These are phyloP conservation scores for Galaxias olidus DNA, from an alignment of 2,797 vertebrate species.

Conservation along the genomic window DNA sequence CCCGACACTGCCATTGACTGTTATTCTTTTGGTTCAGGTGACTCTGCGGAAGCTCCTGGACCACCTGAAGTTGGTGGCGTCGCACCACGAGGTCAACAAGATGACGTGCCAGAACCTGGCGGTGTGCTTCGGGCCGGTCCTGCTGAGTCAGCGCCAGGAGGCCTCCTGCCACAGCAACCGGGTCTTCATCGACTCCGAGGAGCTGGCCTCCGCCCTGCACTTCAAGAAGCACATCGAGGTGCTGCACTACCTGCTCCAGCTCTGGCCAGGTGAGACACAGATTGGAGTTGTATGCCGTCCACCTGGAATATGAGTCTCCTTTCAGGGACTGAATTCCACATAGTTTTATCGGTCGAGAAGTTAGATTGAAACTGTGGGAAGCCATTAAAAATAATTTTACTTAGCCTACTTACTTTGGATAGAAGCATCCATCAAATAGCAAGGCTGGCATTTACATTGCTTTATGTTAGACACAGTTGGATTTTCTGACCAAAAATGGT, in stretches of 20 bases:
- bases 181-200: slow-evolving; percentile 94
- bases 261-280: slow-evolving; percentile 85
- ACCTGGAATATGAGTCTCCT: too few species aligned
- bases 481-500: too few species aligned
- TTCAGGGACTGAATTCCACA: too few species aligned
- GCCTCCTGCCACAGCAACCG: slow-evolving; percentile 89
- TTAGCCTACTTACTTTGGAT: too few species aligned
- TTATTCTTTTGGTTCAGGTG: slow-evolving; percentile 68
- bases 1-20: neutral
- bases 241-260: slow-evolving; percentile 94
- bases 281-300: too few species aligned
- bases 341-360: too few species aligned
- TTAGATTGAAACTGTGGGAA: too few species aligned
- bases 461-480: too few species aligned
- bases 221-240: slow-evolving; percentile 99
- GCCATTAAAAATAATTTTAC: too few species aligned
- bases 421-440: too few species aligned
- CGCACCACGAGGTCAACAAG: slow-evolving; percentile 92
- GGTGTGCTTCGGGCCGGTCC: slow-evolving; percentile 95
- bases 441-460: too few species aligned
- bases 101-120: slow-evolving; percentile 99
- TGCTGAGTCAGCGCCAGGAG: slow-evolving; percentile 94
- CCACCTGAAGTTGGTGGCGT: slow-evolving; percentile 95
- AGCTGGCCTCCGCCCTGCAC: slow-evolving; percentile 93
- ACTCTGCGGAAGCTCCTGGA: slow-evolving; percentile 91